These are phyloP conservation scores for Nycteola revayana DNA, from an alignment of 2,888 invertebrate genomes.

Conservation along the genomic window DNA sequence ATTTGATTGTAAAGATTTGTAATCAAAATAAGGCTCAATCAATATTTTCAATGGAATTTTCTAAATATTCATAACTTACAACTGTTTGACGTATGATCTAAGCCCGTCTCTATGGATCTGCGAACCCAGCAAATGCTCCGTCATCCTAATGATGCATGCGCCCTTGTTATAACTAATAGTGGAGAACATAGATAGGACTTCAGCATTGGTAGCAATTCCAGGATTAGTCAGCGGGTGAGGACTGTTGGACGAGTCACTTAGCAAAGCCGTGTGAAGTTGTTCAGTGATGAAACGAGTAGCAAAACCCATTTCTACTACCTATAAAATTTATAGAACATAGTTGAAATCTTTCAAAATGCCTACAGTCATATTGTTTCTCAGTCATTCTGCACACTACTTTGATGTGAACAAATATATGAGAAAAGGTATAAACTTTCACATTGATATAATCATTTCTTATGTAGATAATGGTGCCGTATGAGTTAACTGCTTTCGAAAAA, in stretches of 20 bases:
- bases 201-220: conserved; percentile 77
- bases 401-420: too few species aligned
- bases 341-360: too few species aligned
- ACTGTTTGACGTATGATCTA: conserved; percentile 68
- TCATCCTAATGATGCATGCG: conserved; percentile 84
- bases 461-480: too few species aligned
- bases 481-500: too few species aligned
- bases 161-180: conserved; percentile 87
- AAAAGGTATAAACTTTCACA: too few species aligned
- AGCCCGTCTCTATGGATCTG: conserved; percentile 78
- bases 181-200: conserved; percentile 84
- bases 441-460: too few species aligned
- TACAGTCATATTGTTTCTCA: too few species aligned
- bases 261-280: conserved; percentile 84
- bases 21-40: too few species aligned
- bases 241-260: conserved; percentile 78
- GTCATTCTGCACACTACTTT: too few species aligned
- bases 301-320: conserved; percentile 86
- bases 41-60: too few species aligned
- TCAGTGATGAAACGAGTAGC: conserved; percentile 86
- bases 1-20: too few species aligned
- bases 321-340: conserved; percentile 1
- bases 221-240: conserved; percentile 83
- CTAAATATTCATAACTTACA: too few species aligned
- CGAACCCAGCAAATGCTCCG: conserved; percentile 83